Evolutionary conservation across 2,797 vertebrate genomes (phyloP).

Genomic region (Argyrosomus regius): DNA sequence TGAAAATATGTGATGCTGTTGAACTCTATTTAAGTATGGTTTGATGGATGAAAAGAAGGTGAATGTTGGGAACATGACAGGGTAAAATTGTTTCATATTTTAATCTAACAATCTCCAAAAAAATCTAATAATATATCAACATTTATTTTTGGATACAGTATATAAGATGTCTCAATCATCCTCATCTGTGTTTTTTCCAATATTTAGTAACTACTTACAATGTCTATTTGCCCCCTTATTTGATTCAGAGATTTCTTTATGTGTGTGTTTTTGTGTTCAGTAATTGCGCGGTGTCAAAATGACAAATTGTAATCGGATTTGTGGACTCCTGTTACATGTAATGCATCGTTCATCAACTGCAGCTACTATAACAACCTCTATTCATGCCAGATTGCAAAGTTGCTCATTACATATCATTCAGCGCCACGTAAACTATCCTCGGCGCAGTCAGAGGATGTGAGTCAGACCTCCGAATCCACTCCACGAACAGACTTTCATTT

Average conservation of each 20-base stretch:
- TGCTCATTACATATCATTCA: conserved; percentile 69
- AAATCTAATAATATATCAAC: neutral
- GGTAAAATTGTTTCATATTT: neutral
- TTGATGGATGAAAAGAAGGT: no score
- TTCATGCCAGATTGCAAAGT: conserved; percentile 64
- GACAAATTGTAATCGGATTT: conserved; percentile 43
- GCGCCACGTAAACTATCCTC: conserved; percentile 52
- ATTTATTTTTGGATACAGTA: neutral
- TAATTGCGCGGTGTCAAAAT: neutral
- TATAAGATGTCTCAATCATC: neutral
- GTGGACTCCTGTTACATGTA: conserved; percentile 28
- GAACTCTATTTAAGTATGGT: neutral
- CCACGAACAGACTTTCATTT: conserved; percentile 34
- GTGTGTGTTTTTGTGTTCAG: conserved; percentile 1
- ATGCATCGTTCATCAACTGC: conserved; percentile 27
- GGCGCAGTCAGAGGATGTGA: conserved; percentile 54
- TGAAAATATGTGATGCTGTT: neutral
- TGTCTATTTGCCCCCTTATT: neutral
- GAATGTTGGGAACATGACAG: neutral
- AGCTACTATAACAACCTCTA: conserved; percentile 29
- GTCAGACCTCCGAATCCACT: conserved; percentile 42
- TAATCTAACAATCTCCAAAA: neutral
- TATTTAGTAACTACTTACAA: neutral
- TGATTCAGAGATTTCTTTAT: neutral
- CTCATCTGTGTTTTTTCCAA: neutral